phyloP scores from a whole-genome alignment of 2,113 vertebrate species.

The Irena cyanogastra region DNA sequence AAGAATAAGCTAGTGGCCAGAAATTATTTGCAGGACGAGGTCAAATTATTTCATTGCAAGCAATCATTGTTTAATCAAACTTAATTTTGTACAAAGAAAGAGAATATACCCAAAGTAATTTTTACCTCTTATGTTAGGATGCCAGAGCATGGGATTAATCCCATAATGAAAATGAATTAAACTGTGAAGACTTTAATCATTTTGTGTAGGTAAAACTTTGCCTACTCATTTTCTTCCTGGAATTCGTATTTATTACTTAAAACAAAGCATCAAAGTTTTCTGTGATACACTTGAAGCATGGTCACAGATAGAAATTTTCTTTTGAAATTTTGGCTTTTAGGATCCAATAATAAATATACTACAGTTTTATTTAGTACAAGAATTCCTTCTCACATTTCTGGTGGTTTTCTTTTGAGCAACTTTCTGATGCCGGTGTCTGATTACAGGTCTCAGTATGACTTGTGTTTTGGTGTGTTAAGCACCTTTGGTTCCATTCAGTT shows the following conservation, averaged over 20 bases:
- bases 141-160: not conserved
- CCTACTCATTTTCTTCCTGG: not conserved
- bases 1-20: not conserved
- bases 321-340: not conserved
- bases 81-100: not conserved
- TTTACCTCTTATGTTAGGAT: not conserved
- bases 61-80: not conserved
- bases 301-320: not conserved
- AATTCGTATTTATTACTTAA: not conserved
- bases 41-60: not conserved
- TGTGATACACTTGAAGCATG: not conserved
- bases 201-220: not conserved
- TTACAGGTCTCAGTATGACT: not conserved
- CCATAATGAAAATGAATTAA: not conserved
- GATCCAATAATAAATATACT: not conserved
- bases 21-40: not conserved
- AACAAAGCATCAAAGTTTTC: not conserved
- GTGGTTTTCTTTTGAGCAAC: not conserved
- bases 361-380: not conserved
- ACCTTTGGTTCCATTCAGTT: not conserved
- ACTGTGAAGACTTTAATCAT: not conserved
- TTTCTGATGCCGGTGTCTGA: not conserved
- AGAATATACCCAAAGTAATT: not conserved
- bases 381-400: not conserved
- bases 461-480: not conserved